A percentile compares a stretch with the other conserved stretches of the same genome.
These are phyloP conservation scores for Pedicia rivosa DNA, from an alignment of 2,888 invertebrate species.

Conservation along the genomic window DNA sequence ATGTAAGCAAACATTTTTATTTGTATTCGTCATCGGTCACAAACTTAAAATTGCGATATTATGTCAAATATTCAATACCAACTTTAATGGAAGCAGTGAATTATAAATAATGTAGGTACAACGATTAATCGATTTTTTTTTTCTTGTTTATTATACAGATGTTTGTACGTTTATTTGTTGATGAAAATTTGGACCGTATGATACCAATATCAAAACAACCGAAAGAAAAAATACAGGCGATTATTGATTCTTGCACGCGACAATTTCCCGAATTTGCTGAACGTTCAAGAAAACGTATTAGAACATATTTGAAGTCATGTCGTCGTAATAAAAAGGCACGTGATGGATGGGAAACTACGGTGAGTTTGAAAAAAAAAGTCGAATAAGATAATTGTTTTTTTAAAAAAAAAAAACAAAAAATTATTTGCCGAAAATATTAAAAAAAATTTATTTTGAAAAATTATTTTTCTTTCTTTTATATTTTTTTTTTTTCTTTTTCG, in stretches of 20 bases:
- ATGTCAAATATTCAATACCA: neutral
- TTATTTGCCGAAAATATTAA: too few relatives aligned
- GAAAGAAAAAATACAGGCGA: constrained; percentile 94
- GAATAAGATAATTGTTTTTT: too few relatives aligned
- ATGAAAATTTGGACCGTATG: constrained; percentile 90
- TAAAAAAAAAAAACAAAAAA: too few relatives aligned
- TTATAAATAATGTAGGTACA: neutral
- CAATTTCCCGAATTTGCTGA: constrained; percentile 96
- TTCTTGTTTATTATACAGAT: constrained; percentile 45
- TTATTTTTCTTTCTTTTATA: too few relatives aligned
- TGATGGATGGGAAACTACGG: constrained; percentile 78
- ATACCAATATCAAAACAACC: constrained; percentile 96
- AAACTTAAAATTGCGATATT: neutral
- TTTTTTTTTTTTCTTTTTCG: too few relatives aligned
- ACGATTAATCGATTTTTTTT: neutral
- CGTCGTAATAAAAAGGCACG: constrained; percentile 84
- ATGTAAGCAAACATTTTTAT: constrained; percentile 55
- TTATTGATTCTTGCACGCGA: constrained; percentile 90
- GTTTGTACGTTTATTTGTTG: constrained; percentile 93
- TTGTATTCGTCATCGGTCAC: too few relatives aligned
- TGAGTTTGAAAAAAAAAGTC: too few relatives aligned
- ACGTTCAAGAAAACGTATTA: constrained; percentile 81
- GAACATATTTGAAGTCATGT: constrained; percentile 92
- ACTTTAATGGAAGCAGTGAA: neutral
- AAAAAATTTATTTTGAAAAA: too few relatives aligned